A percentile compares a stretch with the other conserved stretches of the same genome.
These are phyloP conservation scores for Otolemur crassicaudatus DNA, from an alignment of 2,797 vertebrate species.

Conservation along the genomic window DNA sequence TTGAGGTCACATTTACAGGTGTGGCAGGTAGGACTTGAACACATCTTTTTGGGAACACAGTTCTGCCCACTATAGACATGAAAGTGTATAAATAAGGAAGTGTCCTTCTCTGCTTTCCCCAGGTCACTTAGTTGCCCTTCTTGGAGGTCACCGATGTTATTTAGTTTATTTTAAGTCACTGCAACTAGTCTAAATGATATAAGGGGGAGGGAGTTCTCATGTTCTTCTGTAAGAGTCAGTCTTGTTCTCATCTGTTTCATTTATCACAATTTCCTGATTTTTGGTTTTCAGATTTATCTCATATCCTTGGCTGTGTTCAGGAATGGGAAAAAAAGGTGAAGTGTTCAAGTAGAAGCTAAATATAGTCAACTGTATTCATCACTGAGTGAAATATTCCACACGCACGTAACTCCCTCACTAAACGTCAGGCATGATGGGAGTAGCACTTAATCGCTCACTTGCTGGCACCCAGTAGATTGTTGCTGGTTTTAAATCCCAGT, in stretches of 20 bases:
- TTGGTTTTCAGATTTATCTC: constrained; percentile 44
- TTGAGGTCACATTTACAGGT: not conserved
- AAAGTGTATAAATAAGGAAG: not conserved
- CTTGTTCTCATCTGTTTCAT: constrained; percentile 59
- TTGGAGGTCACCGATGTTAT: not conserved
- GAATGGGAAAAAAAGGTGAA: not conserved
- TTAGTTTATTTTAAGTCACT: constrained; percentile 45
- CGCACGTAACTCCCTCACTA: constrained; percentile 40
- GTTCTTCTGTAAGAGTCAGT: constrained; percentile 1
- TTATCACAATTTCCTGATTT: constrained; percentile 56
- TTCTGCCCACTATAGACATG: not conserved
- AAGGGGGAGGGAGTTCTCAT: not conserved
- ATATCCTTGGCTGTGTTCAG: not conserved
- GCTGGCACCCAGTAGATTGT: not conserved
- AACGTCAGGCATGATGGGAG: constrained; percentile 55
- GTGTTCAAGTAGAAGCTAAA: constrained; percentile 70
- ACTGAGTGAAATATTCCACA: constrained; percentile 29
- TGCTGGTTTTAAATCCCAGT: constrained; percentile 37
- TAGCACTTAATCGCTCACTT: constrained; percentile 46
- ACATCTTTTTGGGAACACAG: not conserved
- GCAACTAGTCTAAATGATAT: not conserved
- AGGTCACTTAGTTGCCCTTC: not conserved
- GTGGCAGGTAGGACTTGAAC: not conserved
- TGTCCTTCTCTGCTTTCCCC: not conserved
- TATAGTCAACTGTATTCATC: constrained; percentile 73